Base-by-base conservation (phyloP, 2,113 vertebrate species). In the Chunga burmeisteri region DNA sequence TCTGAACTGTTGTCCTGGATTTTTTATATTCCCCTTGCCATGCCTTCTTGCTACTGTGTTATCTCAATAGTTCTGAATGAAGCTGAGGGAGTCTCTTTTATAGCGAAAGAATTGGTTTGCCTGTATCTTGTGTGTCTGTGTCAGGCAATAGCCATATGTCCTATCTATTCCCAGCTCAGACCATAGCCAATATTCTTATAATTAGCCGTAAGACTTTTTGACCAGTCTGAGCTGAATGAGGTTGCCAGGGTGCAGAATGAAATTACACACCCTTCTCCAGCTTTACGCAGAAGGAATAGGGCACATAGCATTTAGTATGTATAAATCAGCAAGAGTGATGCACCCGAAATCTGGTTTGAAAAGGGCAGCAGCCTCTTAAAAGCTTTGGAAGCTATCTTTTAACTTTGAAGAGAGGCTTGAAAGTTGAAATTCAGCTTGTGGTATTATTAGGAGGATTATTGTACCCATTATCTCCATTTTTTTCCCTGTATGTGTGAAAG, bases 301-400 rank as follows among this genome's bases (percentile, higher is more conserved):
- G 86, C 19, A 78, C 42, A 77, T 32, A 96, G 87, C 95, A 97
- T 96, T 96, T 97, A 95, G 79, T 86, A 77, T 93, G 88, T 94
- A 98, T 98, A 97, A 97, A 98, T 98, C 98, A 98, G 92, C 86
- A 97, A 95, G 95, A 98, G 93, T 80, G 80, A 97, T 97, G 94
- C 56, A 95, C 90, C 95, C 86, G 88, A 97, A 97, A 97, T 67
- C 67, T 63, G 67, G 80, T 96, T 97, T 98, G 97, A 97, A 98
- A 98, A 97, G 96, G 96, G 93, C 95, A 98, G 88, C 52, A 81
- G 71, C 58, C 86, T 96, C 95, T 94, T 98, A 96, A 98, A 98
- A 97, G 93, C 88, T 94, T 96, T 93, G 81, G 96, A 98, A 96
- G 77, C 83, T 96, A 90, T 95, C 93, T 98, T 97, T 85, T 96